phyloP scores from a whole-genome alignment of 2,888 invertebrate genomes.

The Eupsilia transversa region DNA sequence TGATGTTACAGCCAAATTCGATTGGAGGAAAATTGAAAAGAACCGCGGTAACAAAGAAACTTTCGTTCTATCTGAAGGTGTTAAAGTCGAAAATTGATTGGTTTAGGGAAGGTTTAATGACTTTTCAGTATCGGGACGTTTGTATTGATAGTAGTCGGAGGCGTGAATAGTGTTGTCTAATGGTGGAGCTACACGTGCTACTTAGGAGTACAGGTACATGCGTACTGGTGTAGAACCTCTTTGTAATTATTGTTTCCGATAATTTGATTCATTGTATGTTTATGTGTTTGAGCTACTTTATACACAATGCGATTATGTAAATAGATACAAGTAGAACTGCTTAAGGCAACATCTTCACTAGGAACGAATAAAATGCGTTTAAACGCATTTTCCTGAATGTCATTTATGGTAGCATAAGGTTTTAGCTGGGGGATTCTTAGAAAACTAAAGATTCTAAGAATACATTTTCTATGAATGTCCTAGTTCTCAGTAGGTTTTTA shows the following conservation, averaged over 20 bases:
- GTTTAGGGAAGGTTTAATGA: slow-evolving; percentile 62
- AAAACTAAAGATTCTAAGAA: not conserved
- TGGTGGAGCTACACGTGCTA: slow-evolving; percentile 77
- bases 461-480: not conserved
- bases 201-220: slow-evolving; percentile 56
- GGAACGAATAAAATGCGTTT: not conserved
- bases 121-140: slow-evolving; percentile 73
- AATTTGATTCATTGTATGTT: slow-evolving; percentile 38
- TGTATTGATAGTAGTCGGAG: slow-evolving; percentile 85
- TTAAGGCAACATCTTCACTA: not conserved
- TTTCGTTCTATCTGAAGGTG: slow-evolving; percentile 69
- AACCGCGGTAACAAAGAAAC: slow-evolving; percentile 73
- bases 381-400: not conserved
- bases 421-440: not conserved
- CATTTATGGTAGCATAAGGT: no score
- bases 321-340: slow-evolving; percentile 2
- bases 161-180: slow-evolving; percentile 88
- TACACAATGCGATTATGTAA: slow-evolving; percentile 29
- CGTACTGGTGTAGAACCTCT: slow-evolving; percentile 20
- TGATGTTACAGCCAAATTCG: slow-evolving; percentile 90
- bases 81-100: slow-evolving; percentile 72
- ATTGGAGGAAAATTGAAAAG: slow-evolving; percentile 90
- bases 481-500: not conserved
- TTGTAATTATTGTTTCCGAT: slow-evolving; percentile 54
- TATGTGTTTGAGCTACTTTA: slow-evolving; percentile 36